phyloP scores from a whole-genome alignment of 2,888 invertebrate species.

The Morpho helenor region DNA sequence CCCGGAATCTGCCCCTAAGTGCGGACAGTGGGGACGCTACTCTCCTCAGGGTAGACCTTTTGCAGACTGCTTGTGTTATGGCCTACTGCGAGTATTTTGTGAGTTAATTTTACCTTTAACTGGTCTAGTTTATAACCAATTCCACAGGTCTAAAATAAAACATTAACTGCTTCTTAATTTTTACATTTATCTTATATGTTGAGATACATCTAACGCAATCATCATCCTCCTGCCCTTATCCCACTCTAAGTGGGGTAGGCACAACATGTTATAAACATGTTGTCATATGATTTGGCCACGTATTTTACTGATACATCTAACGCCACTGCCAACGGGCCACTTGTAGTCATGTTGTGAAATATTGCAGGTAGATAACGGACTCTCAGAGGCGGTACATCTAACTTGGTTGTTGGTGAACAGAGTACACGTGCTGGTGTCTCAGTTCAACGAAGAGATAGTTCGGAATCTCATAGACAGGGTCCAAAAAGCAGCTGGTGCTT shows the following conservation, averaged over 20 bases:
- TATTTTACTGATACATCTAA: no score
- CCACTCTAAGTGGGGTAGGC: no score
- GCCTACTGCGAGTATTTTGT: constrained; percentile 83
- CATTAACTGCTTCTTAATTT: no score
- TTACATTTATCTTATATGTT: no score
- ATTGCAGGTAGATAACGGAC: constrained; percentile 83
- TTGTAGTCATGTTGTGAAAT: no score
- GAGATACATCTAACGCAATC: no score
- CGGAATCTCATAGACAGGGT: constrained; percentile 44
- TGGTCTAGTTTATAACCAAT: no score
- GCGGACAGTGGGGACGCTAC: constrained; percentile 51
- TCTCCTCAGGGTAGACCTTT: constrained; percentile 80
- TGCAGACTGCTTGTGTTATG: constrained; percentile 83
- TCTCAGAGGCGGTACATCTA: constrained; percentile 84
- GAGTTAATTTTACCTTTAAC: background rate
- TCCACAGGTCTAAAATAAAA: no score
- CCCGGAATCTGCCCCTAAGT: constrained; percentile 52
- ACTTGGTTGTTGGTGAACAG: constrained; percentile 88
- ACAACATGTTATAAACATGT: no score
- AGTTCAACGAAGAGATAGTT: constrained; percentile 83
- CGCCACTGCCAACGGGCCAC: no score
- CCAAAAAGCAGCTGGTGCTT: constrained; percentile 80
- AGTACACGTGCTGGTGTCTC: constrained; percentile 81
- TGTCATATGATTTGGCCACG: no score
- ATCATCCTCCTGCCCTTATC: no score